Evolutionary conservation across 2,797 vertebrate species (phyloP), one percentile per base, ranked within the genome.

Genomic region (Phalloptychus januarius): DNA sequence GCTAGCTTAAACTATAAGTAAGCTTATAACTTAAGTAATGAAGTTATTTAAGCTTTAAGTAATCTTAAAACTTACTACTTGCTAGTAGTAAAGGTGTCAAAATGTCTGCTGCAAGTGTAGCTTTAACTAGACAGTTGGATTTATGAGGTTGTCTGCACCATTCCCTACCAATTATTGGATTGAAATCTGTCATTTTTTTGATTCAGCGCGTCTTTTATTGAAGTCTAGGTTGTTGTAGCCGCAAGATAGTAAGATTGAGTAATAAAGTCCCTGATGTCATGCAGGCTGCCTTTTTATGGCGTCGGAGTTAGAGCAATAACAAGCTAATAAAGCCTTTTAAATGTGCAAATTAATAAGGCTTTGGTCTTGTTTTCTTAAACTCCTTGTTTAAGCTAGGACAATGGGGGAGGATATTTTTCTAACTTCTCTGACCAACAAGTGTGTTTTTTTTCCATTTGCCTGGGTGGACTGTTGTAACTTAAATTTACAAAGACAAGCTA

Each of bases 281-380:
- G 50, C 73, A 83, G 79, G 75, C 79, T 40, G 72, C 42, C 79
- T 69, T 38, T 79, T 83, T 75, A 78, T 81, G 88, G 80, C 11
- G 79, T 86, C 86, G 73, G 58, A 72, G 36, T 87, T 87, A 76
- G 78, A 92, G 87, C 88, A 87, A 89, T 78, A 75, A 83, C 75
- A 85, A 85, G 83, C 86, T 82, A 89, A 90, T 89, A 90, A 93
- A 93, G 40, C 72, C 8, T 25, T 77, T 89, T 82, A 83, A 79
- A 84, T 72, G 76, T 76, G 11, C 2, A 28, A 79, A 63, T 13
- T 54, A 71, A 79, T 40, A 78, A 25, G 25, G 38, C 36, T 72
- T 87, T 74, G 54, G 61, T 80, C 78, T 79, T 80, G 45, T 77
- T 86, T 77, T 83, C 44, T 75, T 69, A 31, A 75, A 48, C 56